Base-by-base conservation (phyloP, 2,888 invertebrate genomes). In the Stenchaetothrips biformis region DNA sequence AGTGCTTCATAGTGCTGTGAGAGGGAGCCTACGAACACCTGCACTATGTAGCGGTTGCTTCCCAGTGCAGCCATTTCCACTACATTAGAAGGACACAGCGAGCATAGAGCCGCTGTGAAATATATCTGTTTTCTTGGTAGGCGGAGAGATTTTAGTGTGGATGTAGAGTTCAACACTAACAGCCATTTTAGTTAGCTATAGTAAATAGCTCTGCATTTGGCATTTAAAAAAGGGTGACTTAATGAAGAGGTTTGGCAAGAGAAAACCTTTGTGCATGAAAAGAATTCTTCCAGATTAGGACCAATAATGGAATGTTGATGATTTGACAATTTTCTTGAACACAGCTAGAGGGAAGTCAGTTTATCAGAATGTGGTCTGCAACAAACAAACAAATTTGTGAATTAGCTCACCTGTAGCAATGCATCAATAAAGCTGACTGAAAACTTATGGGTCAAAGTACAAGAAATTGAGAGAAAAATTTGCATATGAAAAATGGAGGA, bases 1-100 rank as follows among this genome's bases (percentile, higher is more conserved):
- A 96, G 90, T 83, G 95, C 95, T 88, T 96, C 95, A 89, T 95
- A 95, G 87, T 95, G 93, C 84, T 92, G 92, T 85, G 95, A 95
- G 85, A 95, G 89, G 84, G 94, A 94, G 85, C 95, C 95, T 87
- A 96, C 95, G 89, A 94, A 95, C 88, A 96, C 95, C 91, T 95
- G 90, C 84, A 93, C 92, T 78, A 84, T 83, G 79, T 83, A 83
- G 47, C 83, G 81, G 80, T 82, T 83, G 80, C 82, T 83, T 78
- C 81, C 83, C 67, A 74, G 25, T 21, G 67, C 67, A 74, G 67
- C 67, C 67, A 74, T 74, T 74, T 74, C 67, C 67, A 74, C 67
- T 74, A 11, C 67, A 74, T 74, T 25, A 74, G 67, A 74, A 21
- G 25, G 25, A 11, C 67, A 74, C 67, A 74, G 67, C 67, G 67